These are phyloP conservation scores for Agapostemon virescens DNA, from an alignment of 2,888 invertebrate species.

Conservation along the genomic window DNA sequence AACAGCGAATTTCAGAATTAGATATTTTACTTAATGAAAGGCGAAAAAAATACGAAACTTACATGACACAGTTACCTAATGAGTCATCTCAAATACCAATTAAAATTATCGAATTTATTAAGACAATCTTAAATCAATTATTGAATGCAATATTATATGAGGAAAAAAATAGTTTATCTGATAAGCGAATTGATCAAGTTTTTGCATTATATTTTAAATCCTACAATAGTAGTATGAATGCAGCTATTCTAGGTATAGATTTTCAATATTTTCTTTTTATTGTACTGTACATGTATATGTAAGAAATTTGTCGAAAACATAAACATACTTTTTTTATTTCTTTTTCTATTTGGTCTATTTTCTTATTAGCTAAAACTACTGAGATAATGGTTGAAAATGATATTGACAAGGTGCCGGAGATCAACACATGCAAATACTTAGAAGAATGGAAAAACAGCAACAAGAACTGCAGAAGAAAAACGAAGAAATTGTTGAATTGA, in stretches of 20 bases:
- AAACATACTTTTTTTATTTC: not conserved
- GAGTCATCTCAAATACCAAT: constrained; percentile 41
- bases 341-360: too few species aligned
- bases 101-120: constrained; percentile 45
- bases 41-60: constrained; percentile 26
- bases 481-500: constrained; percentile 60
- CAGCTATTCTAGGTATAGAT: constrained; percentile 64
- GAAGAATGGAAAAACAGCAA: constrained; percentile 64
- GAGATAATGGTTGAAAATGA: not conserved
- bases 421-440: constrained; percentile 52
- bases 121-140: constrained; percentile 42
- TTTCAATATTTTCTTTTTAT: constrained; percentile 12
- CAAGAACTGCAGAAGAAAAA: constrained; percentile 61
- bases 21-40: constrained; percentile 45
- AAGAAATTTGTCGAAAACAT: not conserved
- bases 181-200: constrained; percentile 63
- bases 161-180: constrained; percentile 37
- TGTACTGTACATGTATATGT: too few species aligned
- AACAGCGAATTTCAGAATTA: constrained; percentile 45
- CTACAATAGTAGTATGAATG: constrained; percentile 64
- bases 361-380: too few species aligned
- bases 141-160: constrained; percentile 32
- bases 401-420: constrained; percentile 64
- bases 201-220: constrained; percentile 61
- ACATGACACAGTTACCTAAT: constrained; percentile 44